Conservation (phyloP, 1,140 invertebrate species). For the Brachionus sp. region DNA sequence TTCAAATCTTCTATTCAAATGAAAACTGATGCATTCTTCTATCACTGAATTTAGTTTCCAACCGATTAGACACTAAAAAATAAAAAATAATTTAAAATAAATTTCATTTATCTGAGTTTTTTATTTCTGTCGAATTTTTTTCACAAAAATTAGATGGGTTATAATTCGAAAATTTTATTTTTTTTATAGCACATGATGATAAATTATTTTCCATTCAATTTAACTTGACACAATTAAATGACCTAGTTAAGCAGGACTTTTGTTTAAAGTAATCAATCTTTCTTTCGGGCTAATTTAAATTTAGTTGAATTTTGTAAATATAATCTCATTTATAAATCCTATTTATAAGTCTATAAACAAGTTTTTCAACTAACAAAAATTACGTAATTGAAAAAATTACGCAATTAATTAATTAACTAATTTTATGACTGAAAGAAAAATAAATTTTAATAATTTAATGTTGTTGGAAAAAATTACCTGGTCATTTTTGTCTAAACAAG, state of each 20-base stretch:
- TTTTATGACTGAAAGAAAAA: background rate
- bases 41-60: background rate
- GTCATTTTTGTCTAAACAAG: background rate
- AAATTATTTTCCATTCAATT: no score
- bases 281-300: background rate
- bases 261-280: background rate
- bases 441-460: background rate
- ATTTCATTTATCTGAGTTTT: background rate
- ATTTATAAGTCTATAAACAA: background rate
- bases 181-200: no score
- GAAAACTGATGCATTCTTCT: background rate
- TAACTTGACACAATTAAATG: background rate
- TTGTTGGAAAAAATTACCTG: background rate
- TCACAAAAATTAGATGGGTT: no score
- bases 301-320: background rate
- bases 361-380: background rate
- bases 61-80: background rate
- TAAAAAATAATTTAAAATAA: background rate
- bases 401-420: background rate
- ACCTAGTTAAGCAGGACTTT: background rate
- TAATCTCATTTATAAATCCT: background rate
- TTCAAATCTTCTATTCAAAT: background rate
- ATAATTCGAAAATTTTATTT: no score
- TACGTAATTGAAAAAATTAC: background rate
- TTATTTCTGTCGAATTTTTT: background rate